Conservation (phyloP, 2,113 vertebrate genomes). For the Siniperca knerii region DNA sequence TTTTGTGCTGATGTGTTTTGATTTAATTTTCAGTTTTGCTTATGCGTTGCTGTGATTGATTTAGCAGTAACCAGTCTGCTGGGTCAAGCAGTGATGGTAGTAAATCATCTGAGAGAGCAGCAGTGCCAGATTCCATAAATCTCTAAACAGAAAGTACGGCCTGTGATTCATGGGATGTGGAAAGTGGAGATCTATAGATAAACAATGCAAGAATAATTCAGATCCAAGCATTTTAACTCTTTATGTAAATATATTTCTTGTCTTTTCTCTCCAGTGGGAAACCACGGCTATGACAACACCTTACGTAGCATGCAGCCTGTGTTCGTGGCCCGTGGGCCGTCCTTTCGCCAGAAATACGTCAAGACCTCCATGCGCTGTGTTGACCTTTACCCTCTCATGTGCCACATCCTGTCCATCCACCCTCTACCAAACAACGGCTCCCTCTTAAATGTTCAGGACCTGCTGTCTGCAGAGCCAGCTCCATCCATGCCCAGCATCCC, state of each 20-base stretch:
- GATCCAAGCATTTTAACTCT: not conserved
- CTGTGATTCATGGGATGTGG: slow-evolving; percentile 6
- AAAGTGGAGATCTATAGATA: not conserved
- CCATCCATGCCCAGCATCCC: slow-evolving; percentile 32
- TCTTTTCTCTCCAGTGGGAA: slow-evolving; percentile 86
- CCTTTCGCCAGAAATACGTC: slow-evolving; percentile 87
- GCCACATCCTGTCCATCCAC: slow-evolving; percentile 87
- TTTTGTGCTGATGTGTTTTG: slow-evolving; percentile 18
- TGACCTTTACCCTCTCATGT: slow-evolving; percentile 93
- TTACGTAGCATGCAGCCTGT: slow-evolving; percentile 92
- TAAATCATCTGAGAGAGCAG: slow-evolving; percentile 40
- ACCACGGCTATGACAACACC: slow-evolving; percentile 93
- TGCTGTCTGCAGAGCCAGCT: slow-evolving; percentile 76
- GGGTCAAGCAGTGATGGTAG: not conserved
- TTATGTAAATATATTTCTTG: slow-evolving; percentile 1
- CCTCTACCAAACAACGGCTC: slow-evolving; percentile 92
- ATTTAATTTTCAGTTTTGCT: slow-evolving; percentile 32
- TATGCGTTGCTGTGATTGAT: slow-evolving; percentile 34
- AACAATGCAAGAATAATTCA: slow-evolving; percentile 4
- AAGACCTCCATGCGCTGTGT: slow-evolving; percentile 88
- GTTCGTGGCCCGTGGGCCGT: slow-evolving; percentile 91
- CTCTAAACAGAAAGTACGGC: not conserved
- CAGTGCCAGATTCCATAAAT: slow-evolving; percentile 29
- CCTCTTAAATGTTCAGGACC: slow-evolving; percentile 83
- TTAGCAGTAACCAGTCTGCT: slow-evolving; percentile 17